Evolutionary conservation across 2,888 invertebrate genomes (phyloP), one percentile per base, ranked within the genome.

Genomic region (Agrochola circellaris): DNA sequence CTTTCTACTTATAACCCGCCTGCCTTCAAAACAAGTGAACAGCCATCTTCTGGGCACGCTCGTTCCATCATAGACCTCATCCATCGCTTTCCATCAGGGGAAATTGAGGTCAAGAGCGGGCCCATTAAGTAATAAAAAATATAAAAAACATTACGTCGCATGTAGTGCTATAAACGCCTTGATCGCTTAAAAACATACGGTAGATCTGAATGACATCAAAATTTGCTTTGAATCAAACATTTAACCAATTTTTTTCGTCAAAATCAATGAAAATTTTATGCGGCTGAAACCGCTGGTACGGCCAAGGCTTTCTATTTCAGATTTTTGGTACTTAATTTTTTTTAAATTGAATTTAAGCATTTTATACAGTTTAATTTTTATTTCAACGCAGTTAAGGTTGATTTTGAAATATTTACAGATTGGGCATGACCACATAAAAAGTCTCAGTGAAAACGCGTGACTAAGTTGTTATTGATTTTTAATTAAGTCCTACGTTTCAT

Each of bases 381-480:
- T 79, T 20, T 1, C 26, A 20, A 26, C 23, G 62, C 7, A 0
- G 0, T 3, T 73, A 70, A 62, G 73, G 69, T 76, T 38, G 30
- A 48, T 48, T 69, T 74, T 73, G 5, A 66, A 58, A 60, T 73
- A 64, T 61, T 76, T 23, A 17, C 23, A n/a, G n/a, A 11, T 23
- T 4, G 9, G 54, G 11, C n/a, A n/a, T n/a, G n/a, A n/a, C n/a
- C n/a, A 23, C 56, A 51, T 17, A 34, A 30, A 83, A 75, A 83
- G 64, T 75, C 75, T 20, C 67, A 51, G 54, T 86, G 73, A 70
- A 83, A 81, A 77, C 67, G 76, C 76, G 76, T 85, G 67, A 77
- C 65, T 58, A 73, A 75, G 75, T 77, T 73, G 42, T 58, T 86
- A 87, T 86, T 85, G 82, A 85, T 87, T 85, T 81, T 77, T 68